Evolutionary conservation across 1,140 invertebrate species (phyloP).

Genomic region (Tachypleus tridentatus): DNA sequence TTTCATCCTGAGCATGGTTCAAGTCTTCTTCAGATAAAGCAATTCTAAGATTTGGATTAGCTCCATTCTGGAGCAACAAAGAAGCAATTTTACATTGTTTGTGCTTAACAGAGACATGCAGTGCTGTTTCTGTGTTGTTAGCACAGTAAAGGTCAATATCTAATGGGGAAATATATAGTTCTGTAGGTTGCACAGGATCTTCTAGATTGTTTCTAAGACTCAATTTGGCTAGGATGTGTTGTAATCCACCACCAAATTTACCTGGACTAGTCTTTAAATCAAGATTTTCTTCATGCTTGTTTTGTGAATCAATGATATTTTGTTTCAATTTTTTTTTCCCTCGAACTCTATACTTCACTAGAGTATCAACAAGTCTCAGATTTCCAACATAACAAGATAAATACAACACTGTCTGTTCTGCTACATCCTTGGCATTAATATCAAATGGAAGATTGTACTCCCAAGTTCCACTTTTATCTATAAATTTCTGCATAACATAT

Average conservation of each 20-base stretch:
- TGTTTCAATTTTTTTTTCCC: slow-evolving; percentile 30
- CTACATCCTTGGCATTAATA: slow-evolving; percentile 75
- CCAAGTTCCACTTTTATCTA: slow-evolving; percentile 53
- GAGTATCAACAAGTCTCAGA: slow-evolving; percentile 57
- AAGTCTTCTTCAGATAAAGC: slow-evolving; percentile 13
- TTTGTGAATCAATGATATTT: slow-evolving; percentile 1
- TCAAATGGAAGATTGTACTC: slow-evolving; percentile 80
- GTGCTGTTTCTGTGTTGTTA: slow-evolving; percentile 55
- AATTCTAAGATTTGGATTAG: slow-evolving; percentile 37
- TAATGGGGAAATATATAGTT: slow-evolving; percentile 49
- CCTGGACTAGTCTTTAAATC: slow-evolving; percentile 3
- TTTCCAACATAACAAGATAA: slow-evolving; percentile 74
- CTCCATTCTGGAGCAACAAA: slow-evolving; percentile 53
- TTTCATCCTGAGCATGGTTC: slow-evolving; percentile 8
- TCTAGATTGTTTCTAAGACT: slow-evolving; percentile 38
- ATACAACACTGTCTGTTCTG: slow-evolving; percentile 79
- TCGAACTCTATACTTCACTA: slow-evolving; percentile 60
- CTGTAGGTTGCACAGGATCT: slow-evolving; percentile 9
- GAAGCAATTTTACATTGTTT: slow-evolving; percentile 59
- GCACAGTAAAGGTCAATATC: slow-evolving; percentile 62
- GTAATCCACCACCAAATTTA: slow-evolving; percentile 72
- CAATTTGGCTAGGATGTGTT: slow-evolving; percentile 69
- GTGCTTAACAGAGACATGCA: slow-evolving; percentile 64
- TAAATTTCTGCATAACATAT: slow-evolving; percentile 50
- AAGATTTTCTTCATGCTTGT: slow-evolving; percentile 9